Evolutionary conservation across 1,140 invertebrate genomes (phyloP).

Genomic region (Temnothorax longispinosus): DNA sequence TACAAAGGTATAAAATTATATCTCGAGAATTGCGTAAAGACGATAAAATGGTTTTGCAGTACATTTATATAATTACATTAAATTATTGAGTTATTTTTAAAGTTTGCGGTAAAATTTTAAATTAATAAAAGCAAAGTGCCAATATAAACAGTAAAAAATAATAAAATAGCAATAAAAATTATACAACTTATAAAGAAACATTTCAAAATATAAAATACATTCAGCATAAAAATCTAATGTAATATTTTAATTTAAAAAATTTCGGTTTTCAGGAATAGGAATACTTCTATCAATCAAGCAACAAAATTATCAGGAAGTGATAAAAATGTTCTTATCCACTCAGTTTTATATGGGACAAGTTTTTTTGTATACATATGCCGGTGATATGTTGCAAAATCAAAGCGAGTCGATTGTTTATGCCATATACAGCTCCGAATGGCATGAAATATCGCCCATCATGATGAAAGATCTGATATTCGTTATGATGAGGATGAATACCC

Average conservation of each 20-base stretch:
- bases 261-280: conserved; percentile 29
- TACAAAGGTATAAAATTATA: background rate
- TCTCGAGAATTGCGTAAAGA: background rate
- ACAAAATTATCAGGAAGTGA: conserved; percentile 25
- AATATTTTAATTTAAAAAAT: background rate
- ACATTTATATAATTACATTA: background rate
- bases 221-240: background rate
- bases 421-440: conserved; percentile 66
- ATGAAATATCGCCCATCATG: conserved; percentile 63
- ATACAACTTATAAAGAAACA: background rate
- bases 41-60: background rate
- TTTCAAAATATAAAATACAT: background rate
- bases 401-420: conserved; percentile 47
- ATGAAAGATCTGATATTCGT: conserved; percentile 66
- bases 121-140: background rate
- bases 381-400: conserved; percentile 65
- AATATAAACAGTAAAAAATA: background rate
- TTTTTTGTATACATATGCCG: conserved; percentile 71
- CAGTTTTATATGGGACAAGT: conserved; percentile 59
- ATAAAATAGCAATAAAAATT: background rate
- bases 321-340: conserved; percentile 9
- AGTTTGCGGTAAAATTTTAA: background rate
- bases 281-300: background rate
- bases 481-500: conserved; percentile 66
- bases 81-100: background rate